Base-by-base conservation (phyloP, 2,888 invertebrate species). In the Nycteola revayana region DNA sequence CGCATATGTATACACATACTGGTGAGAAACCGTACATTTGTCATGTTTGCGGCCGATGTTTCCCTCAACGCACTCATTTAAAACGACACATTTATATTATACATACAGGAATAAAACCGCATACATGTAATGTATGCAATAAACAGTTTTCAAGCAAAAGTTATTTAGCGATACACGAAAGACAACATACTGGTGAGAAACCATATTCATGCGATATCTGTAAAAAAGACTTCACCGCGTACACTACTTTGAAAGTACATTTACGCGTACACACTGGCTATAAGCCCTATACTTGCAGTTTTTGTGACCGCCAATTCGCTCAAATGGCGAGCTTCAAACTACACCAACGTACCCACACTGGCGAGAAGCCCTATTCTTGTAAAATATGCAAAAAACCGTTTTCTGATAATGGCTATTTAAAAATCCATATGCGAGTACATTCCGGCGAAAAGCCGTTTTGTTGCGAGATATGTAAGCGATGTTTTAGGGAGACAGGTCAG, bases 121-220 rank as follows among this genome's bases (percentile, higher is more conserved):
- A 80, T 14, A 48, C 66, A 0, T 85, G 87, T 39, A 67, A 62
- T 37, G 64, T 79, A 0, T 87, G 87, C 25, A 66, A 75, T 0
- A 87, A 87, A 38, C 72, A 77, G 7, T 87, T 87, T 36, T 81
- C 87, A 0, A 84, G 81, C 22, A 84, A 83, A 46, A 87, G 85
- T 37, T 87, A 87, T 25, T 51, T 87, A 3, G 55, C 74, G 0
- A 80, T 86, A 8, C 87, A 87, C n/a, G 69, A 82, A 25, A 25
- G 87, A 1, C 75, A 75, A 9, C 87, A 87, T 20, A 84, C 85
- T 0, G 87, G 87, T 0, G 79, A 77, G 9, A 64, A 69, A 7
- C 86, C 86, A 0, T 84, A 73, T 10, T 68, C 72, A 0, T 87
- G 87, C 36, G 77, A 83, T 7, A 67, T 86, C 0, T 87, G 87